Percentiles rank a stretch among this genome's conserved stretches.
Evolutionary conservation across 2,797 vertebrate genomes (phyloP).

Genomic region (Apodemus agrarius): DNA sequence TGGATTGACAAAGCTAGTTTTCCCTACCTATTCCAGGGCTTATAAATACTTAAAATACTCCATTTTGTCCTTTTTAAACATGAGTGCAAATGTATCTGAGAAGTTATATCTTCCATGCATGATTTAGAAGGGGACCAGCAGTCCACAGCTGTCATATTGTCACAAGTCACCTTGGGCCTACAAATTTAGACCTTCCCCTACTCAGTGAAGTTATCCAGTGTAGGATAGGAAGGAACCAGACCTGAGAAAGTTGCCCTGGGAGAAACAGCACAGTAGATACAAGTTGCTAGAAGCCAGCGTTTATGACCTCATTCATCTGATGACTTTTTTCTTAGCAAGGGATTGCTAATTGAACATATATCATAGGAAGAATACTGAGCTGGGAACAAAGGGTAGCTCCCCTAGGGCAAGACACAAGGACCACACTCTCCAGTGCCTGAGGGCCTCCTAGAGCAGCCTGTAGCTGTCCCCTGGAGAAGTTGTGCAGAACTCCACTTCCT

Average conservation of each 20-base stretch:
- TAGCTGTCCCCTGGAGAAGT: background rate
- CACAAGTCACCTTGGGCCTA: constrained; percentile 7
- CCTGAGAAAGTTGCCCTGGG: background rate
- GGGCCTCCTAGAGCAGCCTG: background rate
- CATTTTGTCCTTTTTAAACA: background rate
- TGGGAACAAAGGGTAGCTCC: background rate
- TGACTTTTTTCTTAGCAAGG: background rate
- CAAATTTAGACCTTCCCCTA: background rate
- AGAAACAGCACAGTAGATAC: background rate
- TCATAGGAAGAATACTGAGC: background rate
- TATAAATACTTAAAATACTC: constrained; percentile 39
- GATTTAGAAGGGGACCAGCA: background rate
- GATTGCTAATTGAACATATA: background rate
- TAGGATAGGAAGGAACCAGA: background rate
- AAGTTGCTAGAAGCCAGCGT: background rate
- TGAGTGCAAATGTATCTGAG: background rate
- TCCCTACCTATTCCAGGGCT: background rate
- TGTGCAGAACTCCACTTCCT: background rate
- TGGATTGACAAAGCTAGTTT: background rate
- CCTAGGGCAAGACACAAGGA: background rate
- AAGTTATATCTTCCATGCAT: background rate
- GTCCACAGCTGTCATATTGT: background rate
- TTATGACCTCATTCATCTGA: background rate
- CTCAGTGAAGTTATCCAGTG: background rate
- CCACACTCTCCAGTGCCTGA: background rate